Evolutionary conservation across 2,888 invertebrate species (phyloP), one percentile per base, ranked within the genome.

Genomic region (Frankliniella intonsa): DNA sequence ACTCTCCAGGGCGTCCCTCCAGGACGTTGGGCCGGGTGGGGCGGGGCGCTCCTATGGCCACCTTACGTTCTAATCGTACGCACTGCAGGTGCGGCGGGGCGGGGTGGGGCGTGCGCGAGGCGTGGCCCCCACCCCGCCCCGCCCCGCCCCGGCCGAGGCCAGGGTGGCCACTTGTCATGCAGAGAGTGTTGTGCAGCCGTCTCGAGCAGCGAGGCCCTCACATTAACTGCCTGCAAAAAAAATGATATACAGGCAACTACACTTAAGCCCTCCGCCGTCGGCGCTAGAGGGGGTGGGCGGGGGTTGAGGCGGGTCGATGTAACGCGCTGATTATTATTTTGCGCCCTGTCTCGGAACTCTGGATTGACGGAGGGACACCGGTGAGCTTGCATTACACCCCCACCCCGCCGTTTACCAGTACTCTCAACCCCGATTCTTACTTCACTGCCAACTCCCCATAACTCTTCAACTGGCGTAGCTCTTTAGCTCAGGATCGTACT

Each of bases 141-240:
- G 22, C 22, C n/a, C 69, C 22, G 69, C 69, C 62, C 7, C 62
- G 62, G 38, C 38, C 38, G 38, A 38, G 38, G 38, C 62, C 14
- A n/a, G 14, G 3, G 55, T 17, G 62, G 62, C 62, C 69, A 69
- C 69, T 69, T 22, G 69, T 69, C 69, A 69, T 22, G 69, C 69
- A 69, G 69, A 11, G 69, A 22, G 69, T 69, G 69, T 11, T 22
- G 69, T 22, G 69, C 11, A 69, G 22, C 69, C 69, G 69, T 69
- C 69, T 69, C 22, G 22, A 69, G 69, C 69, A 69, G 69, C 22
- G 22, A 11, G 22, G 69, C 65, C 65, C 65, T n/a, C 19, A n/a
- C 65, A 65, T 65, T 65, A 65, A 65, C 65, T 65, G 65, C 65
- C n/a, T n/a, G 65, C 65, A 65, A 65, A n/a, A 17, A 19, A 65